Evolutionary conservation across 2,888 invertebrate genomes (phyloP).

Genomic region (Griposia aprilina): DNA sequence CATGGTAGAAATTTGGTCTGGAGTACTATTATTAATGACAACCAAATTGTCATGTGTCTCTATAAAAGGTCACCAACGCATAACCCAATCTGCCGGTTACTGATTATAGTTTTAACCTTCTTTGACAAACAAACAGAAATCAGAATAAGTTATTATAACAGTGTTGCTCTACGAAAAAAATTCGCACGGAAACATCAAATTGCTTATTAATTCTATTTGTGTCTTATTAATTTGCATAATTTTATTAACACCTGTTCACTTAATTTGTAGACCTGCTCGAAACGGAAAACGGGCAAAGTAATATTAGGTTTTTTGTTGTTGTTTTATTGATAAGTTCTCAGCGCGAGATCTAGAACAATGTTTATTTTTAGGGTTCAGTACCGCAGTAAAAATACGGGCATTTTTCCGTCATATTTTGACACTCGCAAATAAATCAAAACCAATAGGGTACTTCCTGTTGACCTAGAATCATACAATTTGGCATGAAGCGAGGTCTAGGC

Average conservation of each 20-base stretch:
- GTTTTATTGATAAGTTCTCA: too few relatives aligned
- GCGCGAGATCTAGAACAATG: not conserved
- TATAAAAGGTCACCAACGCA: not conserved
- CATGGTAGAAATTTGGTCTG: too few relatives aligned
- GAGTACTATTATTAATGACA: not conserved
- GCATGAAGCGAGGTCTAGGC: too few relatives aligned
- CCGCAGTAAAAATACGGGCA: too few relatives aligned
- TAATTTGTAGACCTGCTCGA: not conserved
- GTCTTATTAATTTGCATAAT: conserved; percentile 15
- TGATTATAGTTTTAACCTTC: not conserved
- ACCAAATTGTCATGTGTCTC: not conserved
- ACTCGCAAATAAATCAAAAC: too few relatives aligned
- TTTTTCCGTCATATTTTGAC: too few relatives aligned
- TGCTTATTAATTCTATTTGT: conserved; percentile 1
- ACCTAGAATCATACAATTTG: too few relatives aligned
- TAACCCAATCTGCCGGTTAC: not conserved
- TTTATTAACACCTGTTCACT: conserved; percentile 9
- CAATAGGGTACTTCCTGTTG: too few relatives aligned
- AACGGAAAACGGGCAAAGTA: not conserved
- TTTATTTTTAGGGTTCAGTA: not conserved
- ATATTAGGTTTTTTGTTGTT: too few relatives aligned
- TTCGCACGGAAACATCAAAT: conserved; percentile 4
- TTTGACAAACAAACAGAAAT: conserved; percentile 18
- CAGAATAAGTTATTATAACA: not conserved
- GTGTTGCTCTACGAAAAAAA: not conserved